Base-by-base conservation (phyloP, 1,140 invertebrate genomes). In the Drosophila repleta region DNA sequence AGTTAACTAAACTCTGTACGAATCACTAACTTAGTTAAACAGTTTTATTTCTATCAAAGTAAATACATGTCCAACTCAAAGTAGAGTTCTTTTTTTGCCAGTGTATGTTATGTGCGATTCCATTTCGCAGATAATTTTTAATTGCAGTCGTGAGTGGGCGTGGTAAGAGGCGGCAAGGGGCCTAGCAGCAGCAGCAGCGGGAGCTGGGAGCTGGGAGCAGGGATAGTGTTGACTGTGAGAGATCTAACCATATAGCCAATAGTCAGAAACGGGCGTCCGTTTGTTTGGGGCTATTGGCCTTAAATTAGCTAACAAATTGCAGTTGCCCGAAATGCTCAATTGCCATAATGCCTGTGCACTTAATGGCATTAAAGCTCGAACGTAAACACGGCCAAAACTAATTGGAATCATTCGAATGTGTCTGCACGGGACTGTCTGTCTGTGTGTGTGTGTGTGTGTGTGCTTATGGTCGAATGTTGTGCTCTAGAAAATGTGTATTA, bases 301-400 rank as follows among this genome's bases (percentile, higher is more conserved):
- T 77, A 88, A 87, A 87, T 87, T 87, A 88, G 78, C 82, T 77
- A 76, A 75, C 78, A 88, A 88, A 82, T 87, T 79, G 82, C 76
- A 78, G 60, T 79, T 82, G 65, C 35, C 37, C 57, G 18, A 74
- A 74, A 74, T 63, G 70, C 57, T 68, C 70, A 73, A 73, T 68
- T 68, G 65, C 51, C 52, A 35, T 57, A 65, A 61, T 68, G 65
- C 52, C 45, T 64, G 67, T 82, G 78, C 76, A 78, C 61, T 75
- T 81, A 87, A 87, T 43, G 82, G 82, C 70, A 72, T 69, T 85
- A 72, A 72, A 67, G 82, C 60, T 48, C 65, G 39, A 49, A 41
- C 46, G 56, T 67, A 77, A 85, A 81, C 61, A 82, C 29, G 43
- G 41, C 45, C 43, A 48, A 43, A 82, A 83, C 71, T 83, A 85